Conservation (phyloP, 2,113 vertebrate species). For the Oostethus manadensis region DNA sequence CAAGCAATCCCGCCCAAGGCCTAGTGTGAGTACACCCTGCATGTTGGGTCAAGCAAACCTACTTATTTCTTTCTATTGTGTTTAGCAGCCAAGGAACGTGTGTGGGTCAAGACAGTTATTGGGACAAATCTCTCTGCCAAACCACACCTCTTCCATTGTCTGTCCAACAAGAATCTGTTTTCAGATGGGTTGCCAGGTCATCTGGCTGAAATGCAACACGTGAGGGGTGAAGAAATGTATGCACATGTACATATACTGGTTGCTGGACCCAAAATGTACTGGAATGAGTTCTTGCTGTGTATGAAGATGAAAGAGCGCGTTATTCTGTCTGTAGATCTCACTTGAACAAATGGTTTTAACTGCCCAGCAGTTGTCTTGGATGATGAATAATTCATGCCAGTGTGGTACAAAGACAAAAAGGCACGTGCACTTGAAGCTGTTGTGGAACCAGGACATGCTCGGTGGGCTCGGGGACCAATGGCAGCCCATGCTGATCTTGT, state of each 20-base stretch:
- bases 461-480: constrained; percentile 2
- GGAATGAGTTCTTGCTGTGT: constrained; percentile 3
- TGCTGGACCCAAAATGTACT: background rate
- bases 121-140: constrained; percentile 30
- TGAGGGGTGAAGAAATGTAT: background rate
- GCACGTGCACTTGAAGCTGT: constrained; percentile 21
- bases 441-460: constrained; percentile 15
- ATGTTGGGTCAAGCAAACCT: constrained; percentile 19
- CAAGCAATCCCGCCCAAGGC: no score
- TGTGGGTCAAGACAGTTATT: background rate
- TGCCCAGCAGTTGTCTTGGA: constrained; percentile 3
- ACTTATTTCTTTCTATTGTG: constrained; percentile 27
- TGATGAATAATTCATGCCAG: constrained; percentile 20
- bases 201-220: constrained; percentile 2
- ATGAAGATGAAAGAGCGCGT: constrained; percentile 14
- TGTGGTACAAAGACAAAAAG: constrained; percentile 7
- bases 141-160: constrained; percentile 36
- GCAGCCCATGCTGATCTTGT: constrained; percentile 15
- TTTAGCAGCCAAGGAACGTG: constrained; percentile 8
- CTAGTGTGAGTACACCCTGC: constrained; percentile 25
- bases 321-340: constrained; percentile 17
- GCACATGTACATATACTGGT: background rate
- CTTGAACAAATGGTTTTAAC: constrained; percentile 18
- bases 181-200: constrained; percentile 14
- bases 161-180: constrained; percentile 18